phyloP scores from a whole-genome alignment of 1,140 invertebrate genomes.

The Apocrypta bakeri region DNA sequence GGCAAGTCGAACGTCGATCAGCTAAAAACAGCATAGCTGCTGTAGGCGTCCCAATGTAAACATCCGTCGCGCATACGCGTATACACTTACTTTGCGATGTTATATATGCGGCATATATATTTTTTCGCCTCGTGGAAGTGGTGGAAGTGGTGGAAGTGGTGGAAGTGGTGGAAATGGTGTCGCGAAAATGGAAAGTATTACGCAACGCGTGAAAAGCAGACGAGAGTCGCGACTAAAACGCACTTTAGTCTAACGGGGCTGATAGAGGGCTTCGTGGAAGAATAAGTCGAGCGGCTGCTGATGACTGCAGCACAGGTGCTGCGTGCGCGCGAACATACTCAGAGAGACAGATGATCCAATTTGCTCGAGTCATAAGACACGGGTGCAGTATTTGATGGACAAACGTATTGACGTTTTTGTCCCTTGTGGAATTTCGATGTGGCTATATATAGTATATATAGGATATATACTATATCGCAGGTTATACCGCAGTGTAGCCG shows the following conservation, averaged over 20 bases:
- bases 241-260: not conserved
- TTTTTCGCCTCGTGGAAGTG: not conserved
- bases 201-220: conserved; percentile 28
- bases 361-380: not conserved
- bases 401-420: not conserved
- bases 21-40: conserved; percentile 2
- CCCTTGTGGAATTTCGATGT: no score
- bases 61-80: no score
- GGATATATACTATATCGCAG: no score
- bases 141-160: conserved; percentile 26
- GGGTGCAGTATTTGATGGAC: no score
- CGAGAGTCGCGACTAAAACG: not conserved
- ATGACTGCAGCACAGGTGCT: no score
- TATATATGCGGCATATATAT: not conserved
- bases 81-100: no score
- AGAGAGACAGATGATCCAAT: conserved; percentile 6
- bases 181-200: conserved; percentile 27
- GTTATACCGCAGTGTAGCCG: no score
- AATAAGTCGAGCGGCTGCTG: not conserved
- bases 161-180: conserved; percentile 26
- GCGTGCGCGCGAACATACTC: no score
- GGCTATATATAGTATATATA: no score
- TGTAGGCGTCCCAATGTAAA: no score
- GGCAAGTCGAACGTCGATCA: conserved; percentile 19
- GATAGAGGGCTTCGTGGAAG: conserved; percentile 36